Percentiles rank a stretch among this genome's conserved stretches.
Conservation (phyloP, 2,797 vertebrate species). For the Dendrocincla fuliginosa region DNA sequence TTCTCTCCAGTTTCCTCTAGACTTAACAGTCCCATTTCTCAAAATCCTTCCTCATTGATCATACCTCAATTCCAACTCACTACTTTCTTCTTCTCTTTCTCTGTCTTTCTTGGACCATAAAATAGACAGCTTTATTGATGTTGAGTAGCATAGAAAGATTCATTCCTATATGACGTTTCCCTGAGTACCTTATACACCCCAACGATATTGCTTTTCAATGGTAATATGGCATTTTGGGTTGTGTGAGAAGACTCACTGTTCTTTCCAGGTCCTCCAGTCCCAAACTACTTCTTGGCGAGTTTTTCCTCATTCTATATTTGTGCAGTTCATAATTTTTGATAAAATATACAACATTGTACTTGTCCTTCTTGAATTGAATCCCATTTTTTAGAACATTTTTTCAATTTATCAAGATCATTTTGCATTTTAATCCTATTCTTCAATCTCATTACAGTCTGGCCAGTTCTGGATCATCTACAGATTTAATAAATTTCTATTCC, state of each 20-base stretch:
- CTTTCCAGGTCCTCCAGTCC: neutral
- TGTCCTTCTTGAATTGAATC: conserved; percentile 19
- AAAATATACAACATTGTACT: neutral
- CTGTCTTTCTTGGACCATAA: neutral
- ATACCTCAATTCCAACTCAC: neutral
- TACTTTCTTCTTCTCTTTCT: neutral
- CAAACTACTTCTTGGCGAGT: neutral
- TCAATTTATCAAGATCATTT: conserved; percentile 40
- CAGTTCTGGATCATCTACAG: conserved; percentile 27
- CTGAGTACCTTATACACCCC: neutral
- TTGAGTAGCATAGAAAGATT: neutral
- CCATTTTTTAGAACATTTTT: conserved; percentile 21
- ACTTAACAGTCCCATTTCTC: neutral
- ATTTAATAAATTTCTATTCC: conserved; percentile 35
- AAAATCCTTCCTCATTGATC: neutral
- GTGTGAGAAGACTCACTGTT: neutral
- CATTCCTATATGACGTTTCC: neutral
- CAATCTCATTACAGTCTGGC: conserved; percentile 17
- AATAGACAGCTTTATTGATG: neutral
- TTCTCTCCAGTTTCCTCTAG: neutral
- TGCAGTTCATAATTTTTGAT: neutral
- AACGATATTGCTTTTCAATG: neutral
- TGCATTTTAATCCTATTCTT: conserved; percentile 39
- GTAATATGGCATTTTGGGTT: neutral
- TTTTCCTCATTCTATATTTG: neutral